These are phyloP conservation scores for Ditula angustiorana DNA, from an alignment of 2,888 invertebrate species.

Conservation along the genomic window DNA sequence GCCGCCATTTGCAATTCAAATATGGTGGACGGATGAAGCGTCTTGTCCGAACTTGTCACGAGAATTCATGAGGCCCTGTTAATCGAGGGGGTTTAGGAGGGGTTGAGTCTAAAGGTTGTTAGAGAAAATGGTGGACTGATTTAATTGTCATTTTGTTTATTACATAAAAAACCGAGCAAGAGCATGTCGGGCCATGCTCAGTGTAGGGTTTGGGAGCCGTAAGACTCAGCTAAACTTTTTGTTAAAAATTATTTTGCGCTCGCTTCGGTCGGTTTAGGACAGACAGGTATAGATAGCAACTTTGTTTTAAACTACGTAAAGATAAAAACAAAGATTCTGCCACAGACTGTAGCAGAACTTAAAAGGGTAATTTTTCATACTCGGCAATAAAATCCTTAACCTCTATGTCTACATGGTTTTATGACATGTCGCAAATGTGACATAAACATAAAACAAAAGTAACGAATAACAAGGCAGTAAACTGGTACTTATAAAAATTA, in stretches of 20 bases:
- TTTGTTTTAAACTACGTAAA: no score
- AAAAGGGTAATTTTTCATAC: neutral
- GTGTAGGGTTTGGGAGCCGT: no score
- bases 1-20: conserved; percentile 76
- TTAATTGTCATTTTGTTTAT: neutral
- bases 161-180: no score
- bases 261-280: no score
- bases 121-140: neutral
- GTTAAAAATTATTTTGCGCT: no score
- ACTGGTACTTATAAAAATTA: conserved; percentile 21
- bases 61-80: conserved; percentile 27
- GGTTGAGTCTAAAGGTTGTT: no score
- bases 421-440: conserved; percentile 21
- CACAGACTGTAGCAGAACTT: no score
- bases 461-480: conserved; percentile 36
- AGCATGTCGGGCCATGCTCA: no score
- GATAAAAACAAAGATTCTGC: no score
- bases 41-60: conserved; percentile 50
- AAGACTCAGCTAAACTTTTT: no score
- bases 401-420: conserved; percentile 28
- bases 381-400: conserved; percentile 25
- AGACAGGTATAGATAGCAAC: no score
- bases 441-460: conserved; percentile 37
- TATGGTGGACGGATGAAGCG: conserved; percentile 48
- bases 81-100: neutral